Evolutionary conservation across 2,113 vertebrate species (phyloP).

Genomic region (Notiomystis cincta): DNA sequence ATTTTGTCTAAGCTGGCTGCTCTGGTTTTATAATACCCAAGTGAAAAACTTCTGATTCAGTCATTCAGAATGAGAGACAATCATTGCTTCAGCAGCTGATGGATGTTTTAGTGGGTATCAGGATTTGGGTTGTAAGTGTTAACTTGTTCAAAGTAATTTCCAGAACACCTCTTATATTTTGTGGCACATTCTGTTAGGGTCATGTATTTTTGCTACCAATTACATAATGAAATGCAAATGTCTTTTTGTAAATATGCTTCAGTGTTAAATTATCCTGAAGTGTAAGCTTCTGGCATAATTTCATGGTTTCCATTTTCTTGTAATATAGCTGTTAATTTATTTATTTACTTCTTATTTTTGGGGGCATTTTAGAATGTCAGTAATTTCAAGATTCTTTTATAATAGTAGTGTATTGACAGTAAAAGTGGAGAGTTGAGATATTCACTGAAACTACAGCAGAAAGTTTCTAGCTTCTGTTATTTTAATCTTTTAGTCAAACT

Average conservation of each 20-base stretch:
- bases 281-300: neutral
- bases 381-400: neutral
- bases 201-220: neutral
- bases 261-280: neutral
- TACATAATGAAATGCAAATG: neutral
- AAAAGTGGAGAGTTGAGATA: neutral
- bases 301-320: neutral
- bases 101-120: neutral
- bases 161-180: neutral
- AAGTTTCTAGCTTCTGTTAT: neutral
- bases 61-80: neutral
- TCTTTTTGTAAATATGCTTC: neutral
- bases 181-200: neutral
- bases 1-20: neutral
- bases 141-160: neutral
- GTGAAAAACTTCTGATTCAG: neutral
- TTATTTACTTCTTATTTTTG: too few species aligned
- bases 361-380: neutral
- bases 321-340: neutral
- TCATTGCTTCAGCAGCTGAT: neutral
- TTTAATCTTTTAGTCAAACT: neutral
- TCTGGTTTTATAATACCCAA: neutral
- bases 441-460: neutral
- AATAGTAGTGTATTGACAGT: neutral
- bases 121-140: neutral